Conservation (phyloP, 2,113 vertebrate species). For the Chlorocebus sabaeus region DNA sequence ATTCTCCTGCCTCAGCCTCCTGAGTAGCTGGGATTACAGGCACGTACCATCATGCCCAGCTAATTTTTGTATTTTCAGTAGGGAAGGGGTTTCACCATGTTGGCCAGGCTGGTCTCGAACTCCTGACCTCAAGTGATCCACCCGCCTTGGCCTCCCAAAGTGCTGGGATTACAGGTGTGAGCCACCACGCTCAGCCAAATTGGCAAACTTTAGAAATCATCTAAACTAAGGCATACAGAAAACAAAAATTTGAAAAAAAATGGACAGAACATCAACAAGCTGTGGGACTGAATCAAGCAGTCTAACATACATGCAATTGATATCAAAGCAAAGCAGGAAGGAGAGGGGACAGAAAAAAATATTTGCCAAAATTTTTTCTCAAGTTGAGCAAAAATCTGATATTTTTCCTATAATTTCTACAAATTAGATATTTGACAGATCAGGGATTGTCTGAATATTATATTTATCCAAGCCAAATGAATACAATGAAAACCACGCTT, state of each 20-base stretch:
- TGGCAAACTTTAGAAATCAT: not conserved
- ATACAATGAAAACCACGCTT: not conserved
- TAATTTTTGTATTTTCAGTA: too few species aligned
- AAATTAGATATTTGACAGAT: not conserved
- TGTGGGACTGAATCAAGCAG: not conserved
- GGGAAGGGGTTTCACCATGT: too few species aligned
- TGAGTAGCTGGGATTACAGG: too few species aligned
- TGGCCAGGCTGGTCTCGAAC: too few species aligned
- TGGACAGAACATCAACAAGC: not conserved
- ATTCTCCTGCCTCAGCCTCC: too few species aligned
- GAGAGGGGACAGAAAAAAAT: not conserved
- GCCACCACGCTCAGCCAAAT: too few species aligned
- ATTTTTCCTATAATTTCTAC: too few species aligned
- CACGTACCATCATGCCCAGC: too few species aligned
- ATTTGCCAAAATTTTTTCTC: not conserved
- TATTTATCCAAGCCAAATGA: constrained; percentile 14
- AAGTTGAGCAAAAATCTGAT: not conserved
- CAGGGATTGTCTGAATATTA: not conserved
- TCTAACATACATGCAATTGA: not conserved
- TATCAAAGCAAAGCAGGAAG: not conserved
- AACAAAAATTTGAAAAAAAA: not conserved
- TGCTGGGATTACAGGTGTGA: too few species aligned
- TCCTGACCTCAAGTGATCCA: too few species aligned
- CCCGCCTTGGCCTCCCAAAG: too few species aligned
- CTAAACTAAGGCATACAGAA: not conserved